Evolutionary conservation across 2,113 vertebrate species (phyloP).

Genomic region (Acinonyx jubatus): DNA sequence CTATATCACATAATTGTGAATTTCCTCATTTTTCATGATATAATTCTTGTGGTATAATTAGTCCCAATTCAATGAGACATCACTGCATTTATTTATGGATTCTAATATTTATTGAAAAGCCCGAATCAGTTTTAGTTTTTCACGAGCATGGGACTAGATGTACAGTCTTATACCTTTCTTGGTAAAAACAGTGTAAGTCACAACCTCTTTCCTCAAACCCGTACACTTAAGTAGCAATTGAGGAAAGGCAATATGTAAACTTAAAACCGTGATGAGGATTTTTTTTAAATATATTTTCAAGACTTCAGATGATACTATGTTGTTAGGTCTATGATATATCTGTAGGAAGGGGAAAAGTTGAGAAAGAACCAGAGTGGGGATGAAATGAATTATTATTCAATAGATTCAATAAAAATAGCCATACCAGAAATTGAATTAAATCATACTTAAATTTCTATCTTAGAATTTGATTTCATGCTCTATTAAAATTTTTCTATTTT

Average conservation of each 20-base stretch:
- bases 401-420: not conserved
- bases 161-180: constrained; percentile 82
- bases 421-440: constrained; percentile 3
- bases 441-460: not conserved
- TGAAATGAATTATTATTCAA: not conserved
- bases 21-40: not conserved
- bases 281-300: not conserved
- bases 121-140: constrained; percentile 73
- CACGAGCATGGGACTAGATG: constrained; percentile 82
- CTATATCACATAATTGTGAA: not conserved
- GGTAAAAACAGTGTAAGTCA: constrained; percentile 83
- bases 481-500: not conserved
- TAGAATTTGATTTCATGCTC: not conserved
- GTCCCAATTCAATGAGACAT: not conserved
- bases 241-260: constrained; percentile 53
- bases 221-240: constrained; percentile 77
- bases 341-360: not conserved
- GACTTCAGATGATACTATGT: not conserved
- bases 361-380: not conserved
- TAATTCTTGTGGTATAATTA: not conserved
- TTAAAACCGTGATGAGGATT: not conserved
- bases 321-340: not conserved
- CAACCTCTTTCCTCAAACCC: constrained; percentile 86
- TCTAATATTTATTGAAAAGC: not conserved
- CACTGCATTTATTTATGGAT: not conserved